Evolutionary conservation across 1,140 invertebrate genomes (phyloP).

Genomic region (Pentalonia nigronervosa): DNA sequence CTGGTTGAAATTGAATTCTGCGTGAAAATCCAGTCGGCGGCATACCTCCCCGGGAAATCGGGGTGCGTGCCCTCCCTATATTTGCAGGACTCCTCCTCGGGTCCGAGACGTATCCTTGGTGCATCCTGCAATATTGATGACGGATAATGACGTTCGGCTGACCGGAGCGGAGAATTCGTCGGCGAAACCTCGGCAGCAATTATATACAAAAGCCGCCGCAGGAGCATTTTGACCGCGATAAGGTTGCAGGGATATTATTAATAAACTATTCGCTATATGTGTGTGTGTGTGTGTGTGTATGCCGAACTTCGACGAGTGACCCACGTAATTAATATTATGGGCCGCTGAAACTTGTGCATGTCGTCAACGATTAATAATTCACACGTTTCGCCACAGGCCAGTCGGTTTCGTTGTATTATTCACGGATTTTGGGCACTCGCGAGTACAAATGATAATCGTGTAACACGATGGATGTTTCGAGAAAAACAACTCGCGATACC

Average conservation of each 20-base stretch:
- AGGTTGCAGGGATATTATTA: not conserved
- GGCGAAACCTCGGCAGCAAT: not conserved
- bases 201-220: not conserved
- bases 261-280: conserved; percentile 20
- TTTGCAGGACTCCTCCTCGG: not conserved
- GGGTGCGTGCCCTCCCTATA: not conserved
- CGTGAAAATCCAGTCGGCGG: not conserved
- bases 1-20: not conserved
- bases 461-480: not conserved
- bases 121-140: conserved; percentile 18
- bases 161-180: not conserved
- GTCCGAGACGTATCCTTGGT: not conserved
- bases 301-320: conserved; percentile 1
- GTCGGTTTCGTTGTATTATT: not conserved
- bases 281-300: not conserved
- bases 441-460: not conserved
- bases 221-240: not conserved
- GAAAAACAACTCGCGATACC: not conserved
- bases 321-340: conserved; percentile 17
- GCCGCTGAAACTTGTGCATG: not conserved
- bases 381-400: not conserved
- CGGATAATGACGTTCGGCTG: not conserved
- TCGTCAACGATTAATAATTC: conserved; percentile 38
- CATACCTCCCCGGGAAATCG: not conserved
- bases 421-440: too few relatives aligned